Percentiles rank a stretch among this genome's conserved stretches.
phyloP scores from a whole-genome alignment of 2,888 invertebrate genomes.

The Caenorhabditis uteleia region DNA sequence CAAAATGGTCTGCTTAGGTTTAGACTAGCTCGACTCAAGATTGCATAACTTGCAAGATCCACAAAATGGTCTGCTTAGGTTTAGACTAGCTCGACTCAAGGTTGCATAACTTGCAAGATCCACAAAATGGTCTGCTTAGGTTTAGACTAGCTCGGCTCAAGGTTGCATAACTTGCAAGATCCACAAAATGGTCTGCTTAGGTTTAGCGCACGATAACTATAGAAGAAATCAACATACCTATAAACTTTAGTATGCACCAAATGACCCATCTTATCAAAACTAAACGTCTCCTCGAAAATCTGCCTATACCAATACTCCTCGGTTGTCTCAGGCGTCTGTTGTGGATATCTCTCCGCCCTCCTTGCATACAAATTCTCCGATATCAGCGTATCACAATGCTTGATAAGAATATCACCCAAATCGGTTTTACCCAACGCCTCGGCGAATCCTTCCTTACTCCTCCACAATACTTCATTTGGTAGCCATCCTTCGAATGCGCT shows the following conservation, averaged over 20 bases:
- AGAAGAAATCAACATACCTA: constrained; percentile 42
- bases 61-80: too few species aligned
- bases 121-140: too few species aligned
- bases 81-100: too few species aligned
- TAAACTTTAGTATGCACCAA: constrained; percentile 68
- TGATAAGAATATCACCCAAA: constrained; percentile 61
- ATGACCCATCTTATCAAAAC: constrained; percentile 58
- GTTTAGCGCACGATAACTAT: constrained; percentile 2
- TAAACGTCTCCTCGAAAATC: constrained; percentile 64
- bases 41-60: too few species aligned
- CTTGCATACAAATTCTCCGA: constrained; percentile 49
- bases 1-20: too few species aligned
- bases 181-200: too few species aligned
- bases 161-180: too few species aligned
- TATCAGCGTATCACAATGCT: constrained; percentile 52
- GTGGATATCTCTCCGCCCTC: constrained; percentile 58
- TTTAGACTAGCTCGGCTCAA: too few species aligned
- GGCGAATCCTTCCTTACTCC: constrained; percentile 68
- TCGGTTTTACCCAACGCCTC: constrained; percentile 68
- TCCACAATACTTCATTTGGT: constrained; percentile 67
- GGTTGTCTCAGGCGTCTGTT: constrained; percentile 60
- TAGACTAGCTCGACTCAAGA: too few species aligned
- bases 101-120: too few species aligned
- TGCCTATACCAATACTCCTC: constrained; percentile 63
- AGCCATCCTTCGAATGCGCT: constrained; percentile 66